phyloP scores from a whole-genome alignment of 2,113 vertebrate genomes.

The Lasiurus borealis region DNA sequence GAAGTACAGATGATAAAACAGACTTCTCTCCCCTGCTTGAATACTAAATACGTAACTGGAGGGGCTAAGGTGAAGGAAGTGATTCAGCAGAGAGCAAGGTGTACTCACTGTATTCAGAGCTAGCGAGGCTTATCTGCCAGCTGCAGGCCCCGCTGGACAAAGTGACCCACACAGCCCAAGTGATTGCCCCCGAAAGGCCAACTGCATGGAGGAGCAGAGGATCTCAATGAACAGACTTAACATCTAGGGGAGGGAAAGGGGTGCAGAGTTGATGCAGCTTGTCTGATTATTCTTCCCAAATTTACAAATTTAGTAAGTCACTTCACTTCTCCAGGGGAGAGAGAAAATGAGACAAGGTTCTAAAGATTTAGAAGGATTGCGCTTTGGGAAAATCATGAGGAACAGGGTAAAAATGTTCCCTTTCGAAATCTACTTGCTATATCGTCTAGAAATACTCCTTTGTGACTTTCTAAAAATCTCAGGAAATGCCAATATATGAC shows the following conservation, averaged over 20 bases:
- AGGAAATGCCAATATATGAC: conserved; percentile 39
- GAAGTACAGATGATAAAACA: background rate
- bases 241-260: background rate
- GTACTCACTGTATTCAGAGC: background rate
- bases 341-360: background rate
- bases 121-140: background rate
- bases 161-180: too few relatives aligned
- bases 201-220: background rate
- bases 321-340: background rate
- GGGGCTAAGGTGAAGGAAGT: background rate
- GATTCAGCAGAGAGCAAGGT: background rate
- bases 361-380: background rate
- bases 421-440: background rate
- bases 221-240: background rate
- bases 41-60: background rate
- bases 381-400: background rate
- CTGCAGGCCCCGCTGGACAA: background rate
- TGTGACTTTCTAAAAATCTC: background rate
- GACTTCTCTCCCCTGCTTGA: background rate
- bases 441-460: conserved; percentile 31
- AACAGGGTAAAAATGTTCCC: background rate
- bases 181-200: background rate
- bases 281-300: conserved; percentile 10
- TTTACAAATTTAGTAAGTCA: background rate
- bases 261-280: background rate